Base-by-base conservation (phyloP, 2,888 invertebrate species). In the Seladonia tumulorum region DNA sequence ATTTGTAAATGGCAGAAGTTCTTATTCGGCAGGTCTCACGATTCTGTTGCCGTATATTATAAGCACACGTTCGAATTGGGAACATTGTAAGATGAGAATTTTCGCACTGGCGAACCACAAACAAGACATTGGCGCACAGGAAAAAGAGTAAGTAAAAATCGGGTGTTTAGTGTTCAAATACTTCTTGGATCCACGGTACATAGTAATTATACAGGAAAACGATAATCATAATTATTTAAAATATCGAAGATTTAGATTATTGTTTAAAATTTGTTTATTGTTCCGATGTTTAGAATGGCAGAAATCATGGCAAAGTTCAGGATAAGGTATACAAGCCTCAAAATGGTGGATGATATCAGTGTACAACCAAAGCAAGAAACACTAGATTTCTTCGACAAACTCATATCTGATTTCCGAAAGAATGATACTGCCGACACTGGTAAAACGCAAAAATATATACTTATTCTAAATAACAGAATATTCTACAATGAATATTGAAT, bases 221-320 rank as follows among this genome's bases (percentile, higher is more conserved):
- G 5, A 29, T 63, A 25, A 63, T 29, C 5, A 29, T 63, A 53
- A 53, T 53, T 5, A n/a, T 63, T 78, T 29, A 4, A 29, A 29
- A 42, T 14, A 14, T 22, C 16, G 47, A 75, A 76, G 5, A 5
- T 47, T 42, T 35, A 16, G n/a, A 18, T n/a, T 18, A 35, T 89
- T 90, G 94, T 96, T 73, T n/a, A 79, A 79, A 39, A 42, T 29
- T 35, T 29, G 0, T 35, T 85, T 53, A n/a, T 74, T 22, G 18
- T 35, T 18, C 22, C 16, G 39, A 14, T 49, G 60, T 49, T 18
- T 95, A 99, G 99, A 94, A 99, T 99, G 98, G 98, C 98, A 5
- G 97, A 98, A 93, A 96, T 99, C 79, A 96, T 99, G 90, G 96
- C 97, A 1, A 99, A 99, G 95, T 99, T 99, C 96, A 97, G 99